Percentiles rank a stretch among this genome's conserved stretches.
Evolutionary conservation across 1,140 invertebrate genomes (phyloP).

Genomic region (Anoplophora glabripennis): DNA sequence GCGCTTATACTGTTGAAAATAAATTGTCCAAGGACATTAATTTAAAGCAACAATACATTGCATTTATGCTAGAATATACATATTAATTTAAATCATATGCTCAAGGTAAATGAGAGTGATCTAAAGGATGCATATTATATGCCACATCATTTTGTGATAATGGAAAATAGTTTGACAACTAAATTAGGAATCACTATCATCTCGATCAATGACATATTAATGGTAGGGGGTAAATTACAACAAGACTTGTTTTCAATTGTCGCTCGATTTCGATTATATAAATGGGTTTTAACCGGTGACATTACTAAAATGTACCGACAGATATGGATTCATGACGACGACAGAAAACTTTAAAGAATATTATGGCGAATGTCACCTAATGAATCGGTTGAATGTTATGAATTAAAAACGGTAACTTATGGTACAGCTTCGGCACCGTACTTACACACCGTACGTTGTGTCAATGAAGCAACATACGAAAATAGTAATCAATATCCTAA

Average conservation of each 20-base stretch:
- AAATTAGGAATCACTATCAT: slow-evolving; percentile 36
- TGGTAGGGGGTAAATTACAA: slow-evolving; percentile 45
- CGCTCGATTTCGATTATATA: slow-evolving; percentile 38
- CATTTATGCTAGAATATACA: slow-evolving; percentile 43
- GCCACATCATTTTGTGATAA: slow-evolving; percentile 38
- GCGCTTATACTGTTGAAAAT: background rate
- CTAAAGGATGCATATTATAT: slow-evolving; percentile 31
- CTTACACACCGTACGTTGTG: slow-evolving; percentile 37
- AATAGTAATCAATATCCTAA: slow-evolving; percentile 37
- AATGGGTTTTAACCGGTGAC: slow-evolving; percentile 36
- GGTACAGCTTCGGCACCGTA: slow-evolving; percentile 40
- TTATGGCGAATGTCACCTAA: slow-evolving; percentile 24
- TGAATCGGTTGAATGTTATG: slow-evolving; percentile 26
- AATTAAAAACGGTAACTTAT: slow-evolving; percentile 42
- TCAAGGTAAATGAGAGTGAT: slow-evolving; percentile 9
- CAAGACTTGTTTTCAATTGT: slow-evolving; percentile 42
- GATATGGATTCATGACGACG: slow-evolving; percentile 29
- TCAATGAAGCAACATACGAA: slow-evolving; percentile 33
- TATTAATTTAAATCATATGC: slow-evolving; percentile 36
- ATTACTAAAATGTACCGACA: slow-evolving; percentile 45
- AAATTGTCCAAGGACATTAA: background rate
- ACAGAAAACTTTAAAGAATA: slow-evolving; percentile 36
- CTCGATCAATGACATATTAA: slow-evolving; percentile 42
- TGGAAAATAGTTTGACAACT: slow-evolving; percentile 27
- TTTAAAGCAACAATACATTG: slow-evolving; percentile 12